Conservation (phyloP, 2,113 vertebrate genomes). For the Romanogobio albipinnatus region DNA sequence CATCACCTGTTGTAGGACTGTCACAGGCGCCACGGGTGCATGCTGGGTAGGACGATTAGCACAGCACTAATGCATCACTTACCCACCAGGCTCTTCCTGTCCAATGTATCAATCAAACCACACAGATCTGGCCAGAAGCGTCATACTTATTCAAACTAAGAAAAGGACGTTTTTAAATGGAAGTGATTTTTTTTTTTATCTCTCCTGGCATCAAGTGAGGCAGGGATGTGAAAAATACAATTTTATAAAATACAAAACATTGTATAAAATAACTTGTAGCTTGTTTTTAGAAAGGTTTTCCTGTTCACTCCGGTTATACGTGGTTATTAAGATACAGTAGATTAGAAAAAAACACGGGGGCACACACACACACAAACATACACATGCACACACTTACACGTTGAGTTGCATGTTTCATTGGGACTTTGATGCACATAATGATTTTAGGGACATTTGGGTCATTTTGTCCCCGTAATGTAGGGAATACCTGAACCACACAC, state of each 20-base stretch:
- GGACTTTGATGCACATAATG: no score
- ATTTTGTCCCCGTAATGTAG: no score
- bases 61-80: conserved; percentile 41
- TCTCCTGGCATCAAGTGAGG: no score
- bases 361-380: neutral
- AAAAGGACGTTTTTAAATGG: no score
- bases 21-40: conserved; percentile 52
- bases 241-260: neutral
- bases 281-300: neutral
- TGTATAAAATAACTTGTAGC: neutral
- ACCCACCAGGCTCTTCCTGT: conserved; percentile 25
- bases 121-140: conserved; percentile 11
- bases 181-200: no score
- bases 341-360: neutral
- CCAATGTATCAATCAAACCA: conserved; percentile 30
- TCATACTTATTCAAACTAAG: neutral
- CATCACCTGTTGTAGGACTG: conserved; percentile 62
- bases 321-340: neutral
- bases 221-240: neutral
- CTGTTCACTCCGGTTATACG: neutral
- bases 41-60: conserved; percentile 47
- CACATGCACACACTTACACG: no score
- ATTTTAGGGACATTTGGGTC: no score
- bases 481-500: no score
- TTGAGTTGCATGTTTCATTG: no score